Evolutionary conservation across 2,113 vertebrate species (phyloP), one percentile per base, ranked within the genome.

Genomic region (Pachyramphus minor): DNA sequence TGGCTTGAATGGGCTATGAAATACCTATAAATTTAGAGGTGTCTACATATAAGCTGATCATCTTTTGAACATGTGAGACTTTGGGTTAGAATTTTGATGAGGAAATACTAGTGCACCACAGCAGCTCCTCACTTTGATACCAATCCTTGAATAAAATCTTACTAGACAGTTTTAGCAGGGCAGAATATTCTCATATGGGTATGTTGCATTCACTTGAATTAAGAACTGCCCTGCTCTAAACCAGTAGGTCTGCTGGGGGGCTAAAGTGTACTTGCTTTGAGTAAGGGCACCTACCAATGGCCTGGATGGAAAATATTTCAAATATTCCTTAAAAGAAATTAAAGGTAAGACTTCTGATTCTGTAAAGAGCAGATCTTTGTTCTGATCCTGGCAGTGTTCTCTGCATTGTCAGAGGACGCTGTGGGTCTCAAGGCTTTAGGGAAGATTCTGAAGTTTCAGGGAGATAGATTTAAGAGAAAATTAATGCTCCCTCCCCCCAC

Each of bases 241-340:
- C 15, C 31, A n/a, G 0, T 10, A 37, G 16, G 9, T 20, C 49
- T 75, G 8, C 10, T 60, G 20, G 3, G 19, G 13, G 3, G 5
- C 60, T 89, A 44, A 91, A 90, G 8, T 45, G 19, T 53, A 7
- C 25, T 78, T 84, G 21, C 42, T 87, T 84, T 89, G 77, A 79
- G 33, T 49, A 69, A 74, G 18, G 35, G 15, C 49, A 6, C 2
- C 16, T 83, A n/a, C 19, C 62, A 47, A 64, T 41, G 19, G 33
- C 35, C 37, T 2, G 17, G 49, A 25, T 33, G 37, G 49, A 62
- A 93, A 88, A 50, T 50, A 73, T 37, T 83, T 64, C 45, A 72
- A 90, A 24, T 7, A 9, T 2, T 58, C 37, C 23, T 55, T 62
- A 13, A 56, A 91, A 77, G 4, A 66, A 85, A 59, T 53, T 21